Percentiles rank a stretch among this genome's conserved stretches.
These are phyloP conservation scores for Drosophila pachea DNA, from an alignment of 1,140 invertebrate species.

Conservation along the genomic window DNA sequence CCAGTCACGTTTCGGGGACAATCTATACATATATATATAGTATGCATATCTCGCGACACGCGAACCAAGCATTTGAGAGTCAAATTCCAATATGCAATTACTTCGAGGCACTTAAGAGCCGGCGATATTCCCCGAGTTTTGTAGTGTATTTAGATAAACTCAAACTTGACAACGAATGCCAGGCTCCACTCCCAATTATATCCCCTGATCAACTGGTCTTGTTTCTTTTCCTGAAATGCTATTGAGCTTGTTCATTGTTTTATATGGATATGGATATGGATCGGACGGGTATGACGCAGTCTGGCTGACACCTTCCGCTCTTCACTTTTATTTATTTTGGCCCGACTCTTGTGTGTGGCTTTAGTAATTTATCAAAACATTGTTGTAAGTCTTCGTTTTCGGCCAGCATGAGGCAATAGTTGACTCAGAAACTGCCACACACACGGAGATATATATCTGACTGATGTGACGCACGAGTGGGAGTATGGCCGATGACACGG, in stretches of 20 bases:
- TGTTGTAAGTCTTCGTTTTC: constrained; percentile 24
- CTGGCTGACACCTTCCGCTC: constrained; percentile 4
- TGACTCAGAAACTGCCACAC: not conserved
- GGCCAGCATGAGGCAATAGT: constrained; percentile 32
- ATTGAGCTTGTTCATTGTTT: too few species aligned
- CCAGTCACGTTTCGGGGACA: constrained; percentile 62
- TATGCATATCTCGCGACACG: constrained; percentile 32
- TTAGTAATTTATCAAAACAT: constrained; percentile 46
- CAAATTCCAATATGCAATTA: too few species aligned
- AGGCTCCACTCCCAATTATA: too few species aligned
- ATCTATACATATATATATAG: constrained; percentile 20
- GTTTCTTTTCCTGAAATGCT: too few species aligned
- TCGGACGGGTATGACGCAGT: not conserved
- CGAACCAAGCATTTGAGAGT: constrained; percentile 16
- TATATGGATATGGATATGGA: too few species aligned
- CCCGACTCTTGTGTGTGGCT: constrained; percentile 12
- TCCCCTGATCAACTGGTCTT: too few species aligned
- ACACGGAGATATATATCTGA: not conserved
- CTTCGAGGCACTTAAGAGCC: too few species aligned
- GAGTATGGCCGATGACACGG: constrained; percentile 26
- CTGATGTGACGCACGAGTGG: not conserved
- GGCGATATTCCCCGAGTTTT: too few species aligned
- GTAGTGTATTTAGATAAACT: too few species aligned
- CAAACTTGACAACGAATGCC: too few species aligned
- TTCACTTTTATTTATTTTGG: constrained; percentile 20